phyloP scores from a whole-genome alignment of 2,797 vertebrate species.

The Thunnus albacares region DNA sequence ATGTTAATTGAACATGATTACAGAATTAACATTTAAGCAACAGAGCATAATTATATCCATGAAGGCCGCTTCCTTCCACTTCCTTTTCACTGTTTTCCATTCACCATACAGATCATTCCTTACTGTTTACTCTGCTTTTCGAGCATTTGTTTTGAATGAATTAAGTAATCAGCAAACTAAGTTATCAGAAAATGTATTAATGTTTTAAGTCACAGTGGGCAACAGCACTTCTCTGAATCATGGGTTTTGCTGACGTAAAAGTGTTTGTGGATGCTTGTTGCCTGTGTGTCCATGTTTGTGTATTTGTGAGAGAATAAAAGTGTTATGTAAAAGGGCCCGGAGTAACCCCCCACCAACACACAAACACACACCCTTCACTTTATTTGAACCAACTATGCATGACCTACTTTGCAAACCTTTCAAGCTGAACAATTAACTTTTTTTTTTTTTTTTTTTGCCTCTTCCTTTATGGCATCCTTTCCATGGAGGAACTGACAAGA shows the following conservation, averaged over 20 bases:
- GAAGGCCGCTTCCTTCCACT: background rate
- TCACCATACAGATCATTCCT: background rate
- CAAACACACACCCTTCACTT: slow-evolving; percentile 58
- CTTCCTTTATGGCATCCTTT: slow-evolving; percentile 73
- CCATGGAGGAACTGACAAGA: slow-evolving; percentile 62
- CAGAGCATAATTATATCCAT: slow-evolving; percentile 7
- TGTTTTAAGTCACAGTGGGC: slow-evolving; percentile 11
- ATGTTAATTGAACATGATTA: slow-evolving; percentile 2
- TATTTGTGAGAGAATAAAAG: slow-evolving; percentile 41
- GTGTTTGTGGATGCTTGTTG: slow-evolving; percentile 22
- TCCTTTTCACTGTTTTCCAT: background rate
- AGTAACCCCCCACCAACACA: slow-evolving; percentile 50
- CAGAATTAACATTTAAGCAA: slow-evolving; percentile 4
- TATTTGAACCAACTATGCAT: slow-evolving; percentile 80
- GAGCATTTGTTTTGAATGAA: slow-evolving; percentile 8
- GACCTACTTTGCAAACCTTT: slow-evolving; percentile 83
- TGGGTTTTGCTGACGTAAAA: slow-evolving; percentile 40
- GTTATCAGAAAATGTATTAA: slow-evolving; percentile 26
- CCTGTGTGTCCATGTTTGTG: slow-evolving; percentile 33
- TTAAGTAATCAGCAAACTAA: slow-evolving; percentile 41
- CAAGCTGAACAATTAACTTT: slow-evolving; percentile 81
- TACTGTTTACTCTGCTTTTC: slow-evolving; percentile 1
- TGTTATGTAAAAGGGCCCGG: slow-evolving; percentile 59
- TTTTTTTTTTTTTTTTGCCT: slow-evolving; percentile 64
- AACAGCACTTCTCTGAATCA: slow-evolving; percentile 37